Evolutionary conservation across 2,797 vertebrate genomes (phyloP).

Genomic region (Gila robusta): DNA sequence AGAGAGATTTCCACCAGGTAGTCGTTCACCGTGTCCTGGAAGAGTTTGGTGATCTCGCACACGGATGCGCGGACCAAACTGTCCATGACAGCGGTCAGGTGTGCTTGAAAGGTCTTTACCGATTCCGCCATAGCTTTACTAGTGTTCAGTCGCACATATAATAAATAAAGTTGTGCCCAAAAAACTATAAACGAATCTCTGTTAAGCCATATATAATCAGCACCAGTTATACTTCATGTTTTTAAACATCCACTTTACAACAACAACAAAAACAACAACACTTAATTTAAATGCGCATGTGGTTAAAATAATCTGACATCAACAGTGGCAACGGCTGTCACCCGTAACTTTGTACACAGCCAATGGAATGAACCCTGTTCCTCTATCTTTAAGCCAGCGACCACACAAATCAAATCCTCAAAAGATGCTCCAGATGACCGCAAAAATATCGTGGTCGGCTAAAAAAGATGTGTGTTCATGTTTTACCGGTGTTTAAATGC

Average conservation of each 20-base stretch:
- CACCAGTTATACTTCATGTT: background rate
- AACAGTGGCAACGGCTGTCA: constrained; percentile 7
- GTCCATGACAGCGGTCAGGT: constrained; percentile 85
- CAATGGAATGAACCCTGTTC: background rate
- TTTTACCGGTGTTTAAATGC: background rate
- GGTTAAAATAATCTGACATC: background rate
- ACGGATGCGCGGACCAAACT: constrained; percentile 83
- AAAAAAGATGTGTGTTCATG: constrained; percentile 1
- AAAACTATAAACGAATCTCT: background rate
- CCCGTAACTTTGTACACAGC: constrained; percentile 37
- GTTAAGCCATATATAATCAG: background rate
- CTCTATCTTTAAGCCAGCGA: constrained; percentile 3
- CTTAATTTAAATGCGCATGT: background rate
- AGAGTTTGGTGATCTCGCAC: constrained; percentile 85
- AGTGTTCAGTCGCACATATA: constrained; percentile 17
- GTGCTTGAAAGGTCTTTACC: constrained; percentile 82
- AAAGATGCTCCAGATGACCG: background rate
- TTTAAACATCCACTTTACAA: background rate
- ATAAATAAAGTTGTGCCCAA: background rate
- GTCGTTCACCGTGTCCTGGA: constrained; percentile 84
- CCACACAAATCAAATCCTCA: background rate
- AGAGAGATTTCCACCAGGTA: constrained; percentile 84
- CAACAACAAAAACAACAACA: too few relatives aligned
- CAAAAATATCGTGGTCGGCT: background rate
- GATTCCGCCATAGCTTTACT: constrained; percentile 77